These are phyloP conservation scores for Antitype chi DNA, from an alignment of 2,888 invertebrate species.

Conservation along the genomic window DNA sequence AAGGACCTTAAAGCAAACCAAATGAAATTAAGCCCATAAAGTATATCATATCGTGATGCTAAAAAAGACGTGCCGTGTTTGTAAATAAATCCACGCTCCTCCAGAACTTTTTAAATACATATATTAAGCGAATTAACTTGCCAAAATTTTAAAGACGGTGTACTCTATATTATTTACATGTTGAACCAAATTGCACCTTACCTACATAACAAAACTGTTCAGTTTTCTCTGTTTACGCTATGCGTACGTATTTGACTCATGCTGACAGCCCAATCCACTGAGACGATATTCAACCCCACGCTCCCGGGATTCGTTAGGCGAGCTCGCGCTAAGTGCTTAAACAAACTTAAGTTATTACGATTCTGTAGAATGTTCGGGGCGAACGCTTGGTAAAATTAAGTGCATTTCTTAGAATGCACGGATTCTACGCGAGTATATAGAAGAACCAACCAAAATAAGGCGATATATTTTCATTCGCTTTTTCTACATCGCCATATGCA, in stretches of 20 bases:
- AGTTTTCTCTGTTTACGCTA: conserved; percentile 15
- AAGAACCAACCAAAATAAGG: too few species aligned
- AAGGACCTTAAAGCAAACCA: conserved; percentile 36
- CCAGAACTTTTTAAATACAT: conserved; percentile 35
- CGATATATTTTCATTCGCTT: too few species aligned
- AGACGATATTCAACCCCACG: conserved; percentile 57
- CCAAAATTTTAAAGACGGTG: conserved; percentile 27
- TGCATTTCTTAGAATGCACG: conserved; percentile 13
- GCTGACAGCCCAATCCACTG: conserved; percentile 26
- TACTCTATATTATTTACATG: neutral
- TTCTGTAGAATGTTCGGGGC: conserved; percentile 25
- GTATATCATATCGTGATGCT: conserved; percentile 44
- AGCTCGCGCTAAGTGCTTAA: conserved; percentile 42
- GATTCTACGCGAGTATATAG: too few species aligned
- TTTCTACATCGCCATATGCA: too few species aligned
- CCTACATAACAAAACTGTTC: neutral
- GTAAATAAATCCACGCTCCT: conserved; percentile 39
- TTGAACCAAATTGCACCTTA: conserved; percentile 30
- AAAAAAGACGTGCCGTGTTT: conserved; percentile 56
- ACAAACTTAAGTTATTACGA: conserved; percentile 46
- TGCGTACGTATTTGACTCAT: conserved; percentile 19
- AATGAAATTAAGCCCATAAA: conserved; percentile 46
- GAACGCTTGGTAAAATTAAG: conserved; percentile 15
- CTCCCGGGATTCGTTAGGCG: conserved; percentile 51
- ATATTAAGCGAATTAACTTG: conserved; percentile 46